phyloP scores from a whole-genome alignment of 1,140 invertebrate species.

The Callitettix versicolor region DNA sequence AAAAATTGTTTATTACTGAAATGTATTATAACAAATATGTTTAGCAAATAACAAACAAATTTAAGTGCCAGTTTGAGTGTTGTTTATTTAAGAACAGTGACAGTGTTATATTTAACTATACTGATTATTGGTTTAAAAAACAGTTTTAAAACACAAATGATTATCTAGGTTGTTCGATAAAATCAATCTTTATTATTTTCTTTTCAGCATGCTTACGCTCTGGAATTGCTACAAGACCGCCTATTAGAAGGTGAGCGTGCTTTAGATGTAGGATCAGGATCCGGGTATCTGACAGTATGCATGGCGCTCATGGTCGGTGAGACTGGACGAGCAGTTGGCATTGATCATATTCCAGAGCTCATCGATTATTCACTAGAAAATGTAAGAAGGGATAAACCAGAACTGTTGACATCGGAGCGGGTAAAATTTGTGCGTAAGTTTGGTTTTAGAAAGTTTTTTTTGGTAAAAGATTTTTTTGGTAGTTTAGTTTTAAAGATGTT shows the following conservation, averaged over 20 bases:
- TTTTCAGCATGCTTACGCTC: constrained; percentile 77
- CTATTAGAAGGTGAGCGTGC: constrained; percentile 66
- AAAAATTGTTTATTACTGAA: too few relatives aligned
- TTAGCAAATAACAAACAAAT: too few relatives aligned
- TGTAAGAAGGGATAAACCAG: constrained; percentile 60
- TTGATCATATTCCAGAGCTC: constrained; percentile 86
- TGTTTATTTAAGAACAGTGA: too few relatives aligned
- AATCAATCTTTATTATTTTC: background rate
- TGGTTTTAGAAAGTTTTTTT: too few relatives aligned
- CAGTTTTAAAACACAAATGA: too few relatives aligned
- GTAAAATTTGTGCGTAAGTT: constrained; percentile 58
- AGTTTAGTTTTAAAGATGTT: too few relatives aligned
- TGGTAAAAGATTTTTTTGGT: too few relatives aligned
- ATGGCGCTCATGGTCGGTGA: constrained; percentile 79
- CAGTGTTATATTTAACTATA: too few relatives aligned
- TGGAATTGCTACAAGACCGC: constrained; percentile 79
- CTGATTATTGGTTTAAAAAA: too few relatives aligned
- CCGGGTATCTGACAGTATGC: constrained; percentile 91
- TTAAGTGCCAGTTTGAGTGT: too few relatives aligned
- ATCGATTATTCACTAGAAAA: constrained; percentile 65
- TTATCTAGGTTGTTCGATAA: too few relatives aligned
- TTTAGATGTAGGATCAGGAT: constrained; percentile 91
- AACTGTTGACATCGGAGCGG: constrained; percentile 50
- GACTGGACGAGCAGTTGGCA: constrained; percentile 68
- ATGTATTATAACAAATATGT: too few relatives aligned